Evolutionary conservation across 2,113 vertebrate species (phyloP), one percentile per base, ranked within the genome.

Genomic region (Numenius arquata): DNA sequence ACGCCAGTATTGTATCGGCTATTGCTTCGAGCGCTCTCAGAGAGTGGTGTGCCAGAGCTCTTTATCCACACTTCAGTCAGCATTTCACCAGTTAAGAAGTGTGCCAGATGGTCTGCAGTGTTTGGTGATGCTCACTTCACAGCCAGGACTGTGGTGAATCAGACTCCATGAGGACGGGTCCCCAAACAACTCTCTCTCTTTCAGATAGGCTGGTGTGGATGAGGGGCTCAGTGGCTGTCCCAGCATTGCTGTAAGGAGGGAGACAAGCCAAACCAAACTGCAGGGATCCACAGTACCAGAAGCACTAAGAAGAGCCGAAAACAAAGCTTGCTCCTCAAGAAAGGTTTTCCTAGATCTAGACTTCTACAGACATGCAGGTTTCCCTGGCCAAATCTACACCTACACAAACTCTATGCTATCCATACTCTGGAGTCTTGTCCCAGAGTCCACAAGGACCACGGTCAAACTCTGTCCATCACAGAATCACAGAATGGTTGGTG

Each of bases 41-140:
- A 61, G 22, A 65, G 38, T 1, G 45, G 15, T 0, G 0, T 92
- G 90, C 76, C 94, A 95, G 76, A 76, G 70, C 73, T 89, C 66
- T 87, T 94, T 59, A 89, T 53, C 38, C 50, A 55, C 74, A 76
- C 77, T 65, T 75, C 74, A 75, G 56, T n/a, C 76, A 84, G 76
- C 38, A 26, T 75, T 92, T 85, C 23, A 15, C 43, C 1, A 0
- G 19, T 74, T 78, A 73, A 90, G 77, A 87, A 75, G 65, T 0
- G 0, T 65, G 80, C 86, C 94, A 94, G 96, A 89, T 80, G 86
- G 36, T 27, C 87, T 87, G 66, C 76, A 76, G 88, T 72, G 83
- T 81, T 74, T 36, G 80, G 59, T 88, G 85, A 92, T 58, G 79
- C 20, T 93, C 1, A 0, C 48, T 90, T 88, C 88, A 73, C 80